Percentiles rank a stretch among this genome's conserved stretches.
These are phyloP conservation scores for Scaptomyza hsui DNA, from an alignment of 1,140 invertebrate species.

Conservation along the genomic window DNA sequence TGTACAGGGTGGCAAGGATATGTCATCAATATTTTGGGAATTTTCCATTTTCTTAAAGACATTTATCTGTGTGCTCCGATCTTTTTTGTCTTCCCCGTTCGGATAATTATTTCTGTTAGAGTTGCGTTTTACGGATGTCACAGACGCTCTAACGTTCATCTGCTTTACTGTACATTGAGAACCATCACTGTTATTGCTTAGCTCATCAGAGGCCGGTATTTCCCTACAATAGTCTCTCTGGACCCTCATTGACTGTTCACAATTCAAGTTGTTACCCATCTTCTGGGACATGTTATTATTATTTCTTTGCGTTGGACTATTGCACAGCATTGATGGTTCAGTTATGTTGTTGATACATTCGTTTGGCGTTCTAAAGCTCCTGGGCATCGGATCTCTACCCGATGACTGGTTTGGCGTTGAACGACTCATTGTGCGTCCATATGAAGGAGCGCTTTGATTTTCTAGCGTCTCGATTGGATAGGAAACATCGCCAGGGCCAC, in stretches of 20 bases:
- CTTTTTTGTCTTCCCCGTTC: not conserved
- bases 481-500: constrained; percentile 1
- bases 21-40: constrained; percentile 23
- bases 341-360: constrained; percentile 25
- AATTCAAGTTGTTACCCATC: not conserved
- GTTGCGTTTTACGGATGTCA: constrained; percentile 15
- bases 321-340: constrained; percentile 1
- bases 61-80: not conserved
- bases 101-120: not conserved
- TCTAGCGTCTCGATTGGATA: constrained; percentile 20
- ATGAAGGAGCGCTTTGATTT: constrained; percentile 33
- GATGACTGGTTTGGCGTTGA: not conserved
- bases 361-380: not conserved
- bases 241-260: not conserved
- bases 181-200: not conserved
- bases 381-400: not conserved
- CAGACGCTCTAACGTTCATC: constrained; percentile 19
- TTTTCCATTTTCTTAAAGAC: not conserved
- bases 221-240: not conserved
- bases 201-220: not conserved
- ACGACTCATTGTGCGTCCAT: not conserved
- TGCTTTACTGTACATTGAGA: constrained; percentile 15
- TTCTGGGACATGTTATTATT: not conserved
- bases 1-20: constrained; percentile 27
- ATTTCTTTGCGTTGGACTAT: not conserved